A percentile compares a stretch with the other conserved stretches of the same genome.
phyloP scores from a whole-genome alignment of 1,140 invertebrate genomes.

The Cataglyphis hispanica region DNA sequence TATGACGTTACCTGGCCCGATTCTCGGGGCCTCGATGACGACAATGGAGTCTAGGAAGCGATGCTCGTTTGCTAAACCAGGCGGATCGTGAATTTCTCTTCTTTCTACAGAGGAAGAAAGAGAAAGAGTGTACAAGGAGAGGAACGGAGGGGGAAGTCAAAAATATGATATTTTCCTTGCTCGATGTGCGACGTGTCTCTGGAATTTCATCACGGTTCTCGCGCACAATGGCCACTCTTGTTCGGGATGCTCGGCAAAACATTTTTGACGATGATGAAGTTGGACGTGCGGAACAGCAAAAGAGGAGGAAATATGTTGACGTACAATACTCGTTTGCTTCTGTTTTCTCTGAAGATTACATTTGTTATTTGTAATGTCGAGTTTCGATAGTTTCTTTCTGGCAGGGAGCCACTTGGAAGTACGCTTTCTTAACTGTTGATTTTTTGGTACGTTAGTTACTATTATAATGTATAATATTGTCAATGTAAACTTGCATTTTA shows the following conservation, averaged over 20 bases:
- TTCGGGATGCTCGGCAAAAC: conserved; percentile 35
- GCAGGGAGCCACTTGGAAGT: neutral
- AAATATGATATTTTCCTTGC: conserved; percentile 75
- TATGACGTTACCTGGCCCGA: conserved; percentile 84
- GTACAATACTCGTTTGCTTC: conserved; percentile 40
- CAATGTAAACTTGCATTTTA: neutral
- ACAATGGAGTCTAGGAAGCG: conserved; percentile 67
- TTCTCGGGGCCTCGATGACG: conserved; percentile 51
- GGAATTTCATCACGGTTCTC: conserved; percentile 66
- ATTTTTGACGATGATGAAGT: conserved; percentile 63
- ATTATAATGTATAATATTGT: neutral
- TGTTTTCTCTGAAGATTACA: conserved; percentile 54
- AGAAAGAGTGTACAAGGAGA: neutral
- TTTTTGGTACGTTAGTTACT: neutral
- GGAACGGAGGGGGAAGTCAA: conserved; percentile 41
- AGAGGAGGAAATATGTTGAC: conserved; percentile 13
- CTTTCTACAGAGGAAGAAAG: neutral
- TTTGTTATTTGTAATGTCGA: conserved; percentile 26
- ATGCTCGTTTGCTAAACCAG: conserved; percentile 61
- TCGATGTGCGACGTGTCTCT: conserved; percentile 72
- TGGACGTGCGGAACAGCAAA: conserved; percentile 51
- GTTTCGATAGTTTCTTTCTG: neutral
- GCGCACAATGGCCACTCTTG: conserved; percentile 56
- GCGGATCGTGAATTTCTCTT: conserved; percentile 39
- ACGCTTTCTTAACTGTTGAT: neutral